These are phyloP conservation scores for Lottia gigantea DNA, from an alignment of 2,888 invertebrate genomes.

Conservation along the genomic window DNA sequence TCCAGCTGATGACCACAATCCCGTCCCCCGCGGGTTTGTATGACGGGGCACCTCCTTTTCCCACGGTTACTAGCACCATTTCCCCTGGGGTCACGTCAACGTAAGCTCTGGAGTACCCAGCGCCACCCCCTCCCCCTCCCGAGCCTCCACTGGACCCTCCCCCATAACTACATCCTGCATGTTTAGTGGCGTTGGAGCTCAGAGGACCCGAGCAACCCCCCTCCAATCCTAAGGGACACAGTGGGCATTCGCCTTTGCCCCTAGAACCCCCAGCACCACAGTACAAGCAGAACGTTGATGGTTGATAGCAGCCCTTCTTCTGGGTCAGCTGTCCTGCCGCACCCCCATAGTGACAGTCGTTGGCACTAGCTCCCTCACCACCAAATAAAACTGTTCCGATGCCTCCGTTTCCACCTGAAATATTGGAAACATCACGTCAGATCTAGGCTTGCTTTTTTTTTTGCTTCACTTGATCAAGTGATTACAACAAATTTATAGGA, in stretches of 20 bases:
- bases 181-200: slow-evolving; percentile 9
- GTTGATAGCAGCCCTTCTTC: slow-evolving; percentile 19
- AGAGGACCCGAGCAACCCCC: slow-evolving; percentile 26
- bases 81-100: slow-evolving; percentile 28
- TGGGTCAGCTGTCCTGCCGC: slow-evolving; percentile 30
- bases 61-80: slow-evolving; percentile 26
- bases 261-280: slow-evolving; percentile 32
- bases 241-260: slow-evolving; percentile 23
- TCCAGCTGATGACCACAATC: slow-evolving; percentile 33
- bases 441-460: no score
- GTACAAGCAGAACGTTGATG: slow-evolving; percentile 28
- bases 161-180: slow-evolving; percentile 30
- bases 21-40: slow-evolving; percentile 29
- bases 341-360: slow-evolving; percentile 30
- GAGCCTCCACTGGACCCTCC: slow-evolving; percentile 32
- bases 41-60: slow-evolving; percentile 27
- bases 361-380: slow-evolving; percentile 25
- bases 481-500: no score
- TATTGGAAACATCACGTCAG: background rate
- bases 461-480: no score
- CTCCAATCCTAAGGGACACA: slow-evolving; percentile 17
- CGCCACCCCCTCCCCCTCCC: slow-evolving; percentile 35
- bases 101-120: slow-evolving; percentile 28
- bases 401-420: slow-evolving; percentile 31
- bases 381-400: slow-evolving; percentile 28